These are phyloP conservation scores for Vidua chalybeata DNA, from an alignment of 2,113 vertebrate species.

Conservation along the genomic window DNA sequence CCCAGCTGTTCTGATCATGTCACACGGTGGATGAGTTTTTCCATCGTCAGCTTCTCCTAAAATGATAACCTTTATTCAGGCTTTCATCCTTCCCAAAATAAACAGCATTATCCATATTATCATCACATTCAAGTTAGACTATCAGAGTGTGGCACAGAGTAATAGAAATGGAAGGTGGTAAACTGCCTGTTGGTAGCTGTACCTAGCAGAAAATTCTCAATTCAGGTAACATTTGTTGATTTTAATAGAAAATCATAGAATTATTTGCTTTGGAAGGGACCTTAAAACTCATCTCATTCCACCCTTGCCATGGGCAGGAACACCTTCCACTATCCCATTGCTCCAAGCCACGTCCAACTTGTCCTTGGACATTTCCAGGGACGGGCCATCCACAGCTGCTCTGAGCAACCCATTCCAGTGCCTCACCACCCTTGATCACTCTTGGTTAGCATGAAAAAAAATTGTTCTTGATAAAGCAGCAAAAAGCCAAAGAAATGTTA, in stretches of 20 bases:
- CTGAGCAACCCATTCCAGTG: background rate
- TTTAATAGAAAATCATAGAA: background rate
- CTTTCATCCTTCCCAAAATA: conserved; percentile 25
- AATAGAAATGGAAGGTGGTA: background rate
- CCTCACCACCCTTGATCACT: background rate
- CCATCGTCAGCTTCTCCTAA: conserved; percentile 39
- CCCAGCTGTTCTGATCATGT: conserved; percentile 54
- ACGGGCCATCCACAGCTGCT: background rate
- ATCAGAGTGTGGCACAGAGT: background rate
- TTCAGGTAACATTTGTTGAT: background rate
- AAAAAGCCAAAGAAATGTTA: background rate
- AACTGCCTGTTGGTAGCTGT: background rate
- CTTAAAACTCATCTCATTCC: background rate
- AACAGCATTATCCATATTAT: conserved; percentile 11
- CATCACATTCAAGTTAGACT: conserved; percentile 9
- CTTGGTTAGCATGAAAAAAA: background rate
- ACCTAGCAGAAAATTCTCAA: background rate
- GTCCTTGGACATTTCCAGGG: background rate
- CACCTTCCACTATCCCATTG: background rate
- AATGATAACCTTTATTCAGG: conserved; percentile 45
- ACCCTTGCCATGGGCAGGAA: background rate
- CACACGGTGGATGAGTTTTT: conserved; percentile 38
- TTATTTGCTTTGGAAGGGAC: background rate
- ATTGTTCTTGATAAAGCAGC: background rate
- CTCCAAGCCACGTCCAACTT: accelerated